Evolutionary conservation across 1,140 invertebrate species (phyloP), one percentile per base, ranked within the genome.

Genomic region (Tetramorium alpestre): DNA sequence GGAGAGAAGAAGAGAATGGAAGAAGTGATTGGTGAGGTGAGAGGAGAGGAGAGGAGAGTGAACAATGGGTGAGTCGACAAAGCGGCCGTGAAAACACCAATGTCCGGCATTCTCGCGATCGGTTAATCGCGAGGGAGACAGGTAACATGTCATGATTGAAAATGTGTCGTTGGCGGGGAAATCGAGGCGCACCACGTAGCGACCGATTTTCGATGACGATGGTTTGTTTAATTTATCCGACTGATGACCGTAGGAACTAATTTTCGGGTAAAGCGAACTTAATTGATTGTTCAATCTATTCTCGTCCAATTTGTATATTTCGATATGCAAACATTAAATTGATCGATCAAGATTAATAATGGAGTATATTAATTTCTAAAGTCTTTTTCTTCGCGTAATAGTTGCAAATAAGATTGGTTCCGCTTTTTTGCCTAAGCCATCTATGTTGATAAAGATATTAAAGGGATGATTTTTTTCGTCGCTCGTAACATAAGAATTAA

Each of bases 41-140:
- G 60, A 4, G 22, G 65, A 69, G 60, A 4, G 22, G 65, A 69
- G 41, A 47, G 13, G 38, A 69, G 65, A 49, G 60, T 51, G 44
- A 49, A 60, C 80, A 75, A 84, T 62, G 44, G 69, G 69, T 84
- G 80, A 84, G 80, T 75, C 51, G 69, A 84, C 54, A 70, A 56
- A 75, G 41, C 70, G 80, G 54, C 80, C 25, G 54, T 58, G 58
- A 73, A 60, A 60, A 73, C 80, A 25, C 16, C 38, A 41, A 38
- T 22, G 51, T 72, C 67, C 41, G 54, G 38, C 33, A 33, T 33
- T 58, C 41, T 56, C 47, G 51, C 16, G 16, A n/a, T 64, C 25
- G 72, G 56, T 84, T 72, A 56, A 54, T 58, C 44, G 65, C 65
- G 47, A 73, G 18, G n/a, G 33, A 4, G 25, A 33, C 16, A n/a